phyloP scores from a whole-genome alignment of 2,888 invertebrate genomes.

The Lordiphosa fenestrarum region DNA sequence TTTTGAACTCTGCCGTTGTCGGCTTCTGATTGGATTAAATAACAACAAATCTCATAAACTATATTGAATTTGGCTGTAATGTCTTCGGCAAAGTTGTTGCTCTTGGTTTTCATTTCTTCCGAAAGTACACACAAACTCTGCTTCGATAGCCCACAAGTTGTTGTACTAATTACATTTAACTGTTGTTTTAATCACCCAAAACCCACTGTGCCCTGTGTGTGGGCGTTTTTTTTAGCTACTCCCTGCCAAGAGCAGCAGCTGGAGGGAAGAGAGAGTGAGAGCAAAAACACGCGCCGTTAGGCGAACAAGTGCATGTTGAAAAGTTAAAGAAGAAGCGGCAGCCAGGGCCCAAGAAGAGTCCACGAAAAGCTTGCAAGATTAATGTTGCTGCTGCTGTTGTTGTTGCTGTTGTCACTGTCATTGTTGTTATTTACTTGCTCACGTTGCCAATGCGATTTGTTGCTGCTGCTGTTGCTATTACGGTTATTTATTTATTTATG shows the following conservation, averaged over 20 bases:
- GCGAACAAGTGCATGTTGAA: conserved; percentile 39
- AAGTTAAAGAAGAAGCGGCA: conserved; percentile 17
- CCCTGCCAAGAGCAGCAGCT: conserved; percentile 14
- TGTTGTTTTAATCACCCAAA: neutral
- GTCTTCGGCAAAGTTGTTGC: no score
- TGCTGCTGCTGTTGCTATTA: conserved; percentile 47
- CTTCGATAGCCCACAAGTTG: neutral
- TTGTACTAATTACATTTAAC: neutral
- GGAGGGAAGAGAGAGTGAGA: conserved; percentile 6
- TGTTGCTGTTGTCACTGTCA: conserved; percentile 33
- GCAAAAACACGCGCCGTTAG: conserved; percentile 47
- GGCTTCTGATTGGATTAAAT: no score
- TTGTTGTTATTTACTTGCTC: conserved; percentile 43
- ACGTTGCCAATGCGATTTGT: conserved; percentile 46
- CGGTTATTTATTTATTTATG: conserved; percentile 73
- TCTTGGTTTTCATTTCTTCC: neutral
- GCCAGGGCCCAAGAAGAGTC: conserved; percentile 37
- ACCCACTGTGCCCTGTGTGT: conserved; percentile 42
- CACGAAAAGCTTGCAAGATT: conserved; percentile 50
- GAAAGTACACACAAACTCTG: neutral
- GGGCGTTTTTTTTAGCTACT: conserved; percentile 30
- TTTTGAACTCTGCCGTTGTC: no score
- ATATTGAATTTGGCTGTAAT: no score
- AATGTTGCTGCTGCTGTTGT: conserved; percentile 38
- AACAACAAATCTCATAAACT: no score